phyloP scores from a whole-genome alignment of 2,113 vertebrate genomes.

The Asarcornis scutulata region DNA sequence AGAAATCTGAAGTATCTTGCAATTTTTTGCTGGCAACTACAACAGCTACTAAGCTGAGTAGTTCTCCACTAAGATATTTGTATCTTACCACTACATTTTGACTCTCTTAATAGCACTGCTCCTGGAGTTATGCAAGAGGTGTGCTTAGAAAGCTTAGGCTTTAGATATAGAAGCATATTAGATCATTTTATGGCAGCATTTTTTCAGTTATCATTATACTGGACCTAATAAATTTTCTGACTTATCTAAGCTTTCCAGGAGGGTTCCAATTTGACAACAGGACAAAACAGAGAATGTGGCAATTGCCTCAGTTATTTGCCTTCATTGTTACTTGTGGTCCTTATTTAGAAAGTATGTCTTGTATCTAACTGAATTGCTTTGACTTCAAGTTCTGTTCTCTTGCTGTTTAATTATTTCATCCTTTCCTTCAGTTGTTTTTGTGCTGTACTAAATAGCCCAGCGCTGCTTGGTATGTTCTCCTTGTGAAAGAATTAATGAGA shows the following conservation, averaged over 20 bases:
- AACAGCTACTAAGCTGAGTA: neutral
- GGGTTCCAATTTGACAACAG: neutral
- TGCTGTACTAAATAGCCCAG: neutral
- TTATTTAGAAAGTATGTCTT: neutral
- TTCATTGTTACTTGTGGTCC: neutral
- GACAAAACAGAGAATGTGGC: neutral
- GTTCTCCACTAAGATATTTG: neutral
- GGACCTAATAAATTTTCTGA: neutral
- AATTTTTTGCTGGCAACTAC: neutral
- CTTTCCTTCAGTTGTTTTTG: neutral
- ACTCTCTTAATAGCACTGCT: neutral
- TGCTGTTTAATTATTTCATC: neutral
- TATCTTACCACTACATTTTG: neutral
- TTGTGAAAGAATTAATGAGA: constrained; percentile 1
- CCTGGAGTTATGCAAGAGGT: neutral
- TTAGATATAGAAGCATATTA: neutral
- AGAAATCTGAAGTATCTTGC: neutral
- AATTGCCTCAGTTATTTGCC: neutral
- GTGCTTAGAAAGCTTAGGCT: neutral
- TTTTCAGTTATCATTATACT: neutral
- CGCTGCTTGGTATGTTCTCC: neutral
- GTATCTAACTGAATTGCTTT: neutral
- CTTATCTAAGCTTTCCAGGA: neutral
- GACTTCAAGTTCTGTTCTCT: neutral
- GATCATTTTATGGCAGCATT: neutral